Evolutionary conservation across 2,797 vertebrate genomes (phyloP).

Genomic region (Pangasius larnaudii): DNA sequence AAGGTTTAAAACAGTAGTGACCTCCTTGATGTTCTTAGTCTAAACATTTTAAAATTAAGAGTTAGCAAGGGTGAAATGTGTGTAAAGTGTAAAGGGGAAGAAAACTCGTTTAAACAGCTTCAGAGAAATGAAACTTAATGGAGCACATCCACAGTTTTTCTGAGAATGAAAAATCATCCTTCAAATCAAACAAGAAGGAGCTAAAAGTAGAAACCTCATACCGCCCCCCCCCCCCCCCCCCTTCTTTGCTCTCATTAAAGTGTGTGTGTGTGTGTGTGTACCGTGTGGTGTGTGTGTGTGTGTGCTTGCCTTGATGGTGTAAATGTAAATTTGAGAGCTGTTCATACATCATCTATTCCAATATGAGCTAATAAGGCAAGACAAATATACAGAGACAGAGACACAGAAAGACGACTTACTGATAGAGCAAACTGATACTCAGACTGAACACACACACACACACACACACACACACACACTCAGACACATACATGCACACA

Average conservation of each 20-base stretch:
- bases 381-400: slow-evolving; percentile 48
- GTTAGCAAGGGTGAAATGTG: not conserved
- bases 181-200: slow-evolving; percentile 42
- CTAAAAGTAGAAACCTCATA: slow-evolving; percentile 38
- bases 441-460: not conserved
- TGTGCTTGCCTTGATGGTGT: slow-evolving; percentile 42
- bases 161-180: slow-evolving; percentile 47
- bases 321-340: slow-evolving; percentile 58
- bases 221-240: not conserved
- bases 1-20: not conserved
- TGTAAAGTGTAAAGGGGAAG: not conserved
- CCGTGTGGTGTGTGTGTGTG: slow-evolving; percentile 20
- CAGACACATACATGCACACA: not conserved
- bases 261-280: slow-evolving; percentile 7
- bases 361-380: slow-evolving; percentile 58
- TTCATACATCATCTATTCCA: slow-evolving; percentile 58
- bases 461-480: not conserved
- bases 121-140: slow-evolving; percentile 21
- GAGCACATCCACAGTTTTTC: slow-evolving; percentile 12
- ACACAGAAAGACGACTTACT: slow-evolving; percentile 22
- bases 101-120: not conserved
- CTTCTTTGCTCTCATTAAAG: slow-evolving; percentile 38
- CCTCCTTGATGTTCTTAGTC: not conserved
- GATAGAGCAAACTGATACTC: not conserved
- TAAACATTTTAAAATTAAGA: not conserved